Evolutionary conservation across 92 coral and sea anemone species (phyloP), one percentile per base, ranked within the genome.

Genomic region (Porites rus): DNA sequence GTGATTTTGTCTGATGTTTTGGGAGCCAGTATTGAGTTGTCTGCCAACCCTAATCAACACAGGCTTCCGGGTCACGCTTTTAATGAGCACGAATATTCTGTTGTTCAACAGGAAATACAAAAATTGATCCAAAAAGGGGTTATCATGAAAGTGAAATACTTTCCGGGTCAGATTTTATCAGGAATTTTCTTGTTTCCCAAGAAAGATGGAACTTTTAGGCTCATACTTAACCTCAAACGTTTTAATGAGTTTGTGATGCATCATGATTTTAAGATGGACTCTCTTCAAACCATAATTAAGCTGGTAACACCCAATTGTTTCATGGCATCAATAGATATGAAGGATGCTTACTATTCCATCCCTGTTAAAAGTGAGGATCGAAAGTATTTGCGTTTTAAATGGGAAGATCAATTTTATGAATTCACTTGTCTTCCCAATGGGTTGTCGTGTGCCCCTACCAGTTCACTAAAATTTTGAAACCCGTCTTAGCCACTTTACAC

Each of bases 251-350:
- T 43, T 61, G 82, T 88, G 50, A 88, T 31, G 19, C 81, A 88
- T 66, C 67, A 84, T 59, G 92, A 91, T 84, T 91, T 88, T 62
- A 91, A 88, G 61, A 91, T 88, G 89, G 91, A 91, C 53, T 83
- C 92, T 13, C 71, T 88, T 53, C 38, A 8, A 28, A 83, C 92
- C 38, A 71, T 72, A 16, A 31, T 76, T 19, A 43, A 75, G 56
- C 11, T 91, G 31, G 89, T 90, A 16, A 88, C 76, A 70, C 80
- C 43, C 24, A 77, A 88, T 53, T 88, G 91, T 76, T 91, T 69
- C 21, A 90, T 86, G 90, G 87, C 90, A 8, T 80, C 84, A 9
- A 68, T 90, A 25, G 93, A 90, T 80, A 56, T 80, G 20, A 90
- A 90, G 43, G 90, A 79, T 64, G 83, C 93, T 5, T 85, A 79